These are phyloP conservation scores for Zhengitettix transpicula DNA, from an alignment of 2,888 invertebrate genomes.

Conservation along the genomic window DNA sequence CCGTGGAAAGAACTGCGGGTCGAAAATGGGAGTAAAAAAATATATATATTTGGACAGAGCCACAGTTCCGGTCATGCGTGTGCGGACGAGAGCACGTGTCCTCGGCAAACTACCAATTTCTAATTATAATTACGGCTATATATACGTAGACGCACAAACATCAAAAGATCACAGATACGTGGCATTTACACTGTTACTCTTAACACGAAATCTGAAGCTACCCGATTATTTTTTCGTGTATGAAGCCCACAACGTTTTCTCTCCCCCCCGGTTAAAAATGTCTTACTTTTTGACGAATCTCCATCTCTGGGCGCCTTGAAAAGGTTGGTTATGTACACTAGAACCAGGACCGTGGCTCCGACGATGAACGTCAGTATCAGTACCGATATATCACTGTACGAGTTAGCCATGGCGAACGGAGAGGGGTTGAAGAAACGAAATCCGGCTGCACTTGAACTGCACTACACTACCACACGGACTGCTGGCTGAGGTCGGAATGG, in stretches of 20 bases:
- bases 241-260: background rate
- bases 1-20: too few species aligned
- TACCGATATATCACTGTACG: conserved; percentile 6
- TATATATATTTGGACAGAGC: too few species aligned
- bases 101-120: too few species aligned
- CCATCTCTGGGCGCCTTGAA: conserved; percentile 10
- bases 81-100: too few species aligned
- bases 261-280: background rate
- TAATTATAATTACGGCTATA: too few species aligned
- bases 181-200: too few species aligned
- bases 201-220: background rate
- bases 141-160: too few species aligned
- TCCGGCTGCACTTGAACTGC: background rate
- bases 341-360: conserved; percentile 11
- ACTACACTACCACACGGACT: background rate
- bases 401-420: background rate
- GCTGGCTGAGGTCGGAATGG: background rate
- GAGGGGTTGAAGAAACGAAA: background rate
- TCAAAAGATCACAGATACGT: too few species aligned
- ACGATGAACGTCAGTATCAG: conserved; percentile 13
- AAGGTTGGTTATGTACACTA: conserved; percentile 13
- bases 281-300: conserved; percentile 13
- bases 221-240: background rate
- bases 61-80: too few species aligned
- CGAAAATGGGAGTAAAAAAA: too few species aligned